These are phyloP conservation scores for Campylomormyrus tamandua DNA, from an alignment of 2,113 vertebrate species.

Conservation along the genomic window DNA sequence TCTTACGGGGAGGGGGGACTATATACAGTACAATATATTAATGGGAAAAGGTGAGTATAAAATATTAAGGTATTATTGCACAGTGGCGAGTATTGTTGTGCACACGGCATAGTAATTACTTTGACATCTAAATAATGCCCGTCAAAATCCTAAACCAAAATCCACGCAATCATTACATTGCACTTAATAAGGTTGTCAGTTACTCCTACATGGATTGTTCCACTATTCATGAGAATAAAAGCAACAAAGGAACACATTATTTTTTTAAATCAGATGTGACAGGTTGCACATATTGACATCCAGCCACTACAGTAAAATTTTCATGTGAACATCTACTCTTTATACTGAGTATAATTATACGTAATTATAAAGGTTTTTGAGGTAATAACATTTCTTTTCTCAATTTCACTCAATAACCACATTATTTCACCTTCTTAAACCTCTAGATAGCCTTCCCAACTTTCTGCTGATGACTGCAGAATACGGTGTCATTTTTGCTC, in stretches of 20 bases:
- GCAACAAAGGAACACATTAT: not conserved
- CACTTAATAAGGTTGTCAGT: not conserved
- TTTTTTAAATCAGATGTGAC: not conserved
- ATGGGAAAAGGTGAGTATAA: not conserved
- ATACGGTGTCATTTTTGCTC: not conserved
- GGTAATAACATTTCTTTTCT: not conserved
- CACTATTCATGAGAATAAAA: not conserved
- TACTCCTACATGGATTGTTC: not conserved
- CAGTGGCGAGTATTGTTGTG: not conserved
- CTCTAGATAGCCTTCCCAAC: not conserved
- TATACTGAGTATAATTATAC: not conserved
- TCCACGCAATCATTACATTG: not conserved
- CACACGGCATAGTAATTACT: not conserved
- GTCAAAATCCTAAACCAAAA: not conserved
- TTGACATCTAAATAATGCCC: not conserved
- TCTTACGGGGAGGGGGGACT: not conserved
- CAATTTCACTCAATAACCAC: not conserved
- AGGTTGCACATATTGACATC: not conserved
- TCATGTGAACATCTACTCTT: not conserved
- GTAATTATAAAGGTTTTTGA: not conserved
- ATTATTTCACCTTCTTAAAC: not conserved
- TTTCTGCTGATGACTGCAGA: not conserved
- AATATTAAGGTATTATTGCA: not conserved
- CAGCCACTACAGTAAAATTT: not conserved
- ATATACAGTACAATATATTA: not conserved